These are phyloP conservation scores for Sebastes iracundus DNA, from an alignment of 2,797 vertebrate species.

Conservation along the genomic window DNA sequence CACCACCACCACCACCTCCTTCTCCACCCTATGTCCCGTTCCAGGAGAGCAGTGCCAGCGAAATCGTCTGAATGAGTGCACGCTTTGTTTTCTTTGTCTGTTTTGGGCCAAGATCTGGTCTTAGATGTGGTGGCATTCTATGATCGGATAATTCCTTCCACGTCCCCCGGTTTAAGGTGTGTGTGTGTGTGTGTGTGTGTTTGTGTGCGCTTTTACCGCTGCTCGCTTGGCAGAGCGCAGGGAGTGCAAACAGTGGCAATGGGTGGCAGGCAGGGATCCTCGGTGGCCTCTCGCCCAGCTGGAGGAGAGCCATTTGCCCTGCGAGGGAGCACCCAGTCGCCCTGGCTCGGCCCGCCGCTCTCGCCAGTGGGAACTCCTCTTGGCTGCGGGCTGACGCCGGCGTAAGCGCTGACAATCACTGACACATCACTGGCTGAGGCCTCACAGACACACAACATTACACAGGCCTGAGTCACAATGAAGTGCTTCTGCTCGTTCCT, in stretches of 20 bases:
- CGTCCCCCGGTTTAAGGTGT: slow-evolving; percentile 75
- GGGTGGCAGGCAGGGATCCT: slow-evolving; percentile 75
- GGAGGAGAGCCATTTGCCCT: slow-evolving; percentile 77
- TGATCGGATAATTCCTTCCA: slow-evolving; percentile 79
- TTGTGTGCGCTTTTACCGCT: slow-evolving; percentile 41
- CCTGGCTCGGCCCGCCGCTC: slow-evolving; percentile 59
- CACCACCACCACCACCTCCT: background rate
- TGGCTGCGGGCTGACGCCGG: slow-evolving; percentile 61
- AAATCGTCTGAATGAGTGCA: slow-evolving; percentile 79
- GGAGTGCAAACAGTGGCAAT: slow-evolving; percentile 74
- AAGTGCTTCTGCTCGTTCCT: background rate
- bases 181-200: slow-evolving; percentile 64
- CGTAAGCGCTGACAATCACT: slow-evolving; percentile 67
- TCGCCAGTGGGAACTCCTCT: slow-evolving; percentile 73
- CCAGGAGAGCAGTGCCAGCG: slow-evolving; percentile 73
- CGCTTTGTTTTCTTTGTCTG: slow-evolving; percentile 81
- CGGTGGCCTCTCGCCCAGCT: slow-evolving; percentile 80
- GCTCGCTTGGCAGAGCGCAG: slow-evolving; percentile 60
- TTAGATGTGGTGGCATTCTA: slow-evolving; percentile 80
- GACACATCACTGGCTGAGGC: slow-evolving; percentile 57
- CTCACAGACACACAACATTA: slow-evolving; percentile 18
- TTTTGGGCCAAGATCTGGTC: slow-evolving; percentile 78
- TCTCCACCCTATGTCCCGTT: slow-evolving; percentile 69
- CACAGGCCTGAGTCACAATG: slow-evolving; percentile 19
- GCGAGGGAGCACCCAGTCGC: slow-evolving; percentile 73